A percentile compares a stretch with the other conserved stretches of the same genome.
Conservation (phyloP, 1,140 invertebrate genomes). For the Planococcus citri region DNA sequence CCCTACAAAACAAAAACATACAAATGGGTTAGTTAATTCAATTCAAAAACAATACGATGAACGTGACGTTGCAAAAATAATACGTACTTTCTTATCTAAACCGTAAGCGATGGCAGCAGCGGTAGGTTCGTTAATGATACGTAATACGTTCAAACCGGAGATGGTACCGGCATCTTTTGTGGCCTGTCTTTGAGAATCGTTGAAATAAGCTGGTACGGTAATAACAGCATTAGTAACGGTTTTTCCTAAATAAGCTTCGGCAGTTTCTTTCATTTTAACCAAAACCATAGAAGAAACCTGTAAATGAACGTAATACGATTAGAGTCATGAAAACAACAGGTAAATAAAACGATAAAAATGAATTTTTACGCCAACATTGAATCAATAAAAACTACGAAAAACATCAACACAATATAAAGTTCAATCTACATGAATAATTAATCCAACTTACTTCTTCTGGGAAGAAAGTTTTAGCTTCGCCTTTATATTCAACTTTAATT, state of each 20-base stretch:
- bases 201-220: conserved; percentile 62
- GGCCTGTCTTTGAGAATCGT: conserved; percentile 53
- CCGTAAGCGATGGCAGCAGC: conserved; percentile 74
- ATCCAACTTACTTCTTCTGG: conserved; percentile 67
- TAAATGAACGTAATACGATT: conserved; percentile 33
- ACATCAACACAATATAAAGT: not conserved
- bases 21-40: too few species aligned
- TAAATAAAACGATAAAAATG: not conserved
- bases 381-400: not conserved
- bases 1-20: too few species aligned
- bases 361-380: not conserved
- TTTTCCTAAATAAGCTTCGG: conserved; percentile 40
- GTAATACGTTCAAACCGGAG: conserved; percentile 60
- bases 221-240: conserved; percentile 50
- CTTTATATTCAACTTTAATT: conserved; percentile 62
- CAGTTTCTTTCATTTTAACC: conserved; percentile 45
- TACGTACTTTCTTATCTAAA: conserved; percentile 66
- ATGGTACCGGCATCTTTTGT: conserved; percentile 65
- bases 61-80: conserved; percentile 40
- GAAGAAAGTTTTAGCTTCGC: conserved; percentile 57
- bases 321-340: not conserved
- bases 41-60: not conserved
- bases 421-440: not conserved
- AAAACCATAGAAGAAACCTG: conserved; percentile 79
- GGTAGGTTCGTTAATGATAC: conserved; percentile 70